Evolutionary conservation across 2,888 invertebrate species (phyloP), one percentile per base, ranked within the genome.

Genomic region (Sinopyrophorus schimmeli): DNA sequence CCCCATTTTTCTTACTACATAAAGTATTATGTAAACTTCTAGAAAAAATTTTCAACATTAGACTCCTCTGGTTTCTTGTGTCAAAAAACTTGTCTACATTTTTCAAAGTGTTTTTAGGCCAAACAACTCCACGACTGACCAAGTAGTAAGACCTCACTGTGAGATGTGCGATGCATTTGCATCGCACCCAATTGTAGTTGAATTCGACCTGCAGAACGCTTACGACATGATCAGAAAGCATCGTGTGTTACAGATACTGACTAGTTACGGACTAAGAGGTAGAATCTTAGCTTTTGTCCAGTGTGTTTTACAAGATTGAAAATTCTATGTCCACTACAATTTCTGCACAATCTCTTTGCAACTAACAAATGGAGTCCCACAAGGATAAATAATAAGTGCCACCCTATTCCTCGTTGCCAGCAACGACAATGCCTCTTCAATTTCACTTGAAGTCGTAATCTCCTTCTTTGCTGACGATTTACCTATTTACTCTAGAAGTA

Each of bases 331-430:
- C 9, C 44, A n/a, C 17, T 9, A n/a, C n/a, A 44, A 44, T 11
- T 20, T 1, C n/a, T 11, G 17, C 1, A 46, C 44, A 2, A 16
- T 12, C 18, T 26, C 11, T 10, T 9, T 12, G 1, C 14, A 3
- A 2, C 31, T 26, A 15, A 30, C 50, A 39, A 58, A 56, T 14
- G 51, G 54, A 1, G 46, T 55, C 5, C 53, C 58, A 30, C 53
- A 59, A 38, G 56, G 58, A 0, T 53, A 54, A 5, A 37, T 54
- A n/a, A 14, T 56, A 1, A 54, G 54, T 28, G 48, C 49, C 1
- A 54, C 51, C 3, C 9, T 57, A 10, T 59, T 60, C 20, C 21
- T 55, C n/a, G 42, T 55, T 18, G 56, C 47, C 3, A 51, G 56
- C 2, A 58, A 58, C 16, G 48, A 50, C 3, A 26, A 44, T 5